Percentiles rank a stretch among this genome's conserved stretches.
Conservation (phyloP, 1,140 invertebrate genomes). For the Ips typographus region DNA sequence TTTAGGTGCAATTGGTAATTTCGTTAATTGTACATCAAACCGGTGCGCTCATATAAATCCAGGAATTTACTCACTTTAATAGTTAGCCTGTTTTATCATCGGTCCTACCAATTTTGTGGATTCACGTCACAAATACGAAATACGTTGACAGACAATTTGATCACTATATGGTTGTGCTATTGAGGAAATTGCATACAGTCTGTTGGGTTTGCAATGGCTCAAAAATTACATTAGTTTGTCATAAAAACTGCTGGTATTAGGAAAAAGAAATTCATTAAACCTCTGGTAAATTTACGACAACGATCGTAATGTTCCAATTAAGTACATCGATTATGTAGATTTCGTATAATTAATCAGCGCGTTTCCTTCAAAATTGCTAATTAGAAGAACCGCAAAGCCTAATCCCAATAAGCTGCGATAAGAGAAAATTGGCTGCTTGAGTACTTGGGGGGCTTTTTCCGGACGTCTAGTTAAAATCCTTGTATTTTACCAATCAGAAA, state of each 20-base stretch:
- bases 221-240: too few species aligned
- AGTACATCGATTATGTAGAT: conserved; percentile 5
- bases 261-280: background rate
- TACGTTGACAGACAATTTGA: background rate
- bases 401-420: background rate
- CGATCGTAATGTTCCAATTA: background rate
- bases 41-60: background rate
- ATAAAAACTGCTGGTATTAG: too few species aligned
- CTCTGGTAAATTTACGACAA: conserved; percentile 2
- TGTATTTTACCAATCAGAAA: too few species aligned
- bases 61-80: conserved; percentile 6
- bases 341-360: conserved; percentile 3
- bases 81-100: conserved; percentile 1
- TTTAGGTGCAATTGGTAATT: conserved; percentile 1
- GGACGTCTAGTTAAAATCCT: too few species aligned
- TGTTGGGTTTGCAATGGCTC: too few species aligned
- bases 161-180: background rate
- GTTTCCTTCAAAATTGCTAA: background rate
- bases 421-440: background rate
- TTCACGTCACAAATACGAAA: background rate
- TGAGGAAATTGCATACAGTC: too few species aligned
- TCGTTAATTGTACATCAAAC: conserved; percentile 1
- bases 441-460: background rate
- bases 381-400: conserved; percentile 9
- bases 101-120: background rate